phyloP scores from a whole-genome alignment of 2,797 vertebrate species.

The Rhynchotus rufescens region DNA sequence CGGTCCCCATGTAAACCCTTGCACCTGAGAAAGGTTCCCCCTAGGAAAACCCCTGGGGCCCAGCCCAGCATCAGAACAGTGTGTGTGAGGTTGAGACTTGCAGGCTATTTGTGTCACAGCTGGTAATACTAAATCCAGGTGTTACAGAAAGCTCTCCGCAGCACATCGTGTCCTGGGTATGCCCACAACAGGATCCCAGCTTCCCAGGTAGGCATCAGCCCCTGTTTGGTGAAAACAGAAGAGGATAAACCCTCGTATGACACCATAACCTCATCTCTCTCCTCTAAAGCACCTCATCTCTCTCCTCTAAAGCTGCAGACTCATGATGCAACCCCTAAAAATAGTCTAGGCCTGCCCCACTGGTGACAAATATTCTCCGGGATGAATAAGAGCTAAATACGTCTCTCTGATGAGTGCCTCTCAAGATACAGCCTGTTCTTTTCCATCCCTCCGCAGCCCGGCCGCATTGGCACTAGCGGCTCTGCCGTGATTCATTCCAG shows the following conservation, averaged over 20 bases:
- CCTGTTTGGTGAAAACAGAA: rapidly evolving
- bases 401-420: not conserved
- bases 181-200: not conserved
- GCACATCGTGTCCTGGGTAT: rapidly evolving
- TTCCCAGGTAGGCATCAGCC: not conserved
- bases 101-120: not conserved
- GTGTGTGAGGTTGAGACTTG: rapidly evolving
- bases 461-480: rapidly evolving
- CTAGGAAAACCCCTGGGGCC: rapidly evolving
- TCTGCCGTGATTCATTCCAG: not conserved
- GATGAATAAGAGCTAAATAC: not conserved
- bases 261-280: not conserved
- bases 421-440: slow-evolving; percentile 2
- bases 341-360: not conserved
- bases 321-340: slow-evolving; percentile 37
- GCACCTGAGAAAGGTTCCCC: not conserved
- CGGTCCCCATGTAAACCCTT: not conserved
- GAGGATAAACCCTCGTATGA: not conserved
- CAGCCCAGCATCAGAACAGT: not conserved
- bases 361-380: not conserved
- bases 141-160: not conserved
- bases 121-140: not conserved
- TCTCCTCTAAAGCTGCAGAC: slow-evolving; percentile 2
- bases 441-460: not conserved
- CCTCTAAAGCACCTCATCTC: not conserved